Evolutionary conservation across 2,888 invertebrate genomes (phyloP).

Genomic region (Sinopyrophorus schimmeli): DNA sequence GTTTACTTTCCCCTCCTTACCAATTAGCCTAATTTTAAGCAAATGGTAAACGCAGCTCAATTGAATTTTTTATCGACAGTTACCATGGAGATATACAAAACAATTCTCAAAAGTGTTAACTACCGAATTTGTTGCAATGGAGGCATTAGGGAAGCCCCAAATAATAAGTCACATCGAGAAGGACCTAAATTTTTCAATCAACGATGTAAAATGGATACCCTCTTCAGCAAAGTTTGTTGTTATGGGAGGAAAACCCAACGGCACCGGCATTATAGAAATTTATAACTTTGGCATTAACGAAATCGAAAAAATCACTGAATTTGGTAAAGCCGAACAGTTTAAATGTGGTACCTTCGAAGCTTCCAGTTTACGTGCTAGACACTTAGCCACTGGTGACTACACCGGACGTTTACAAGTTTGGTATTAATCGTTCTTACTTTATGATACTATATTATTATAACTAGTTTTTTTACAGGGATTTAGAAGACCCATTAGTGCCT

Average conservation of each 20-base stretch:
- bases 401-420: conserved; percentile 82
- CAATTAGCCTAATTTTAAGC: too few species aligned
- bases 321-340: conserved; percentile 80
- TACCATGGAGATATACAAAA: too few species aligned
- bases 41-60: too few species aligned
- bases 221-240: conserved; percentile 91
- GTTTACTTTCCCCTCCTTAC: too few species aligned
- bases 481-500: conserved; percentile 72
- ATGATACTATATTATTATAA: conserved; percentile 5
- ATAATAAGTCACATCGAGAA: conserved; percentile 87
- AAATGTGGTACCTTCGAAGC: conserved; percentile 95
- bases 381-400: conserved; percentile 90
- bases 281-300: conserved; percentile 78
- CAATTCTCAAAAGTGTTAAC: too few species aligned
- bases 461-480: conserved; percentile 64
- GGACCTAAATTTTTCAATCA: conserved; percentile 80
- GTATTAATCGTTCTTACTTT: conserved; percentile 56
- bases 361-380: conserved; percentile 75
- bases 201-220: conserved; percentile 96
- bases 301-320: conserved; percentile 69
- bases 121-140: too few species aligned
- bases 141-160: conserved; percentile 79
- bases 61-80: too few species aligned
- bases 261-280: conserved; percentile 82
- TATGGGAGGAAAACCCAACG: conserved; percentile 82